These are phyloP conservation scores for Sebastes reedi DNA, from an alignment of 2,797 vertebrate species.

Conservation along the genomic window DNA sequence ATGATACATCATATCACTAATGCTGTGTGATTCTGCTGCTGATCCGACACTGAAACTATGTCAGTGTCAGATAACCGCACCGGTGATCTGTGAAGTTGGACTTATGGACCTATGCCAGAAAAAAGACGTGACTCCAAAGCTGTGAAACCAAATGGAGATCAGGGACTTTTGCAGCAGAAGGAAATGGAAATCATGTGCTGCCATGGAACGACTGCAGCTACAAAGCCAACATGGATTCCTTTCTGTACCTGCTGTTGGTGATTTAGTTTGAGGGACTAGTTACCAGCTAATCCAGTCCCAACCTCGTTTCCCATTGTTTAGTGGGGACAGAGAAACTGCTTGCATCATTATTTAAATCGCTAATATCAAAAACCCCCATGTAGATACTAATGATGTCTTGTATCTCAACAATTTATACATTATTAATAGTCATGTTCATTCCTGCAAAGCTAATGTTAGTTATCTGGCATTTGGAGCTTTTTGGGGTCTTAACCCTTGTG, in stretches of 20 bases:
- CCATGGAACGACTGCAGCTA: slow-evolving; percentile 41
- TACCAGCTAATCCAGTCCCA: background rate
- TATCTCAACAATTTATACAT: background rate
- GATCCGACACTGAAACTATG: background rate
- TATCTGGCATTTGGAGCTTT: background rate
- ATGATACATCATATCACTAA: background rate
- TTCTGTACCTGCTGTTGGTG: background rate
- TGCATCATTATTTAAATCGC: background rate
- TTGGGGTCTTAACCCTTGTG: no score
- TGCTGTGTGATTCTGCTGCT: background rate
- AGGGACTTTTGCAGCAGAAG: slow-evolving; percentile 14
- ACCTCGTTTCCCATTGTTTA: background rate
- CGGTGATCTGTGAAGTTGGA: background rate
- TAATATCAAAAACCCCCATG: background rate
- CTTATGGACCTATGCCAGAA: background rate
- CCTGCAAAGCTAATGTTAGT: background rate
- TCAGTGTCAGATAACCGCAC: background rate
- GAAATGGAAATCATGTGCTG: slow-evolving; percentile 26
- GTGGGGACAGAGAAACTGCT: background rate
- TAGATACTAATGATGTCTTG: background rate
- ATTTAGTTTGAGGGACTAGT: background rate
- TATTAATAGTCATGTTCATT: background rate
- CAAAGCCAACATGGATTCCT: slow-evolving; percentile 53
- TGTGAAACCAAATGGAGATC: slow-evolving; percentile 40
- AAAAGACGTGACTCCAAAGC: slow-evolving; percentile 31